Evolutionary conservation across 1,140 invertebrate species (phyloP).

Genomic region (Paraescarpia echinospica): DNA sequence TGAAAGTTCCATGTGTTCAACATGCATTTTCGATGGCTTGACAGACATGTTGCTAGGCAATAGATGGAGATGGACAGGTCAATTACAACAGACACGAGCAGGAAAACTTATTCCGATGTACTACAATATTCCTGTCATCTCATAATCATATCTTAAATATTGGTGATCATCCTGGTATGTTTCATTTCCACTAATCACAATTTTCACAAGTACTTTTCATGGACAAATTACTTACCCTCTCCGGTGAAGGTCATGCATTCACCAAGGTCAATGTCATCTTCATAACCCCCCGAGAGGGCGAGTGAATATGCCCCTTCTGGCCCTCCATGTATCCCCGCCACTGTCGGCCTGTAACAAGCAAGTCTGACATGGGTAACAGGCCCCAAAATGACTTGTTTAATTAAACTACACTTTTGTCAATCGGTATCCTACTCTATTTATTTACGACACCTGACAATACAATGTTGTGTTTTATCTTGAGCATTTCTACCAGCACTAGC

Average conservation of each 20-base stretch:
- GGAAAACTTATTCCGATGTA: no score
- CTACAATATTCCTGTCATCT: no score
- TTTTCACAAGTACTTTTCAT: neutral
- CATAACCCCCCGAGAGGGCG: conserved; percentile 55
- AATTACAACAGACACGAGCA: no score
- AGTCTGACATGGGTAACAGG: neutral
- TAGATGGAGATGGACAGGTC: no score
- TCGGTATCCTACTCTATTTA: neutral
- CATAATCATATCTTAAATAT: no score
- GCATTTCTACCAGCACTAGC: no score
- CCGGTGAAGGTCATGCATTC: conserved; percentile 58
- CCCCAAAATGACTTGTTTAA: neutral
- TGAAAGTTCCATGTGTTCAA: no score
- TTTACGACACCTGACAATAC: neutral
- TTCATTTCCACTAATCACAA: neutral
- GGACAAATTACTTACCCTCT: conserved; percentile 43
- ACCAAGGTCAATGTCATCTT: conserved; percentile 56
- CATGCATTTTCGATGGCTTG: no score
- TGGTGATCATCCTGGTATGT: neutral
- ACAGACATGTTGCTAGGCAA: no score
- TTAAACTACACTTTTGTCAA: neutral
- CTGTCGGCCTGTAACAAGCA: conserved; percentile 49
- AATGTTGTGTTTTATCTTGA: neutral
- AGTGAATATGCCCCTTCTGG: conserved; percentile 56
- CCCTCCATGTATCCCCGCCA: conserved; percentile 58